These are phyloP conservation scores for Campoletis sonorensis DNA, from an alignment of 1,140 invertebrate species.

Conservation along the genomic window DNA sequence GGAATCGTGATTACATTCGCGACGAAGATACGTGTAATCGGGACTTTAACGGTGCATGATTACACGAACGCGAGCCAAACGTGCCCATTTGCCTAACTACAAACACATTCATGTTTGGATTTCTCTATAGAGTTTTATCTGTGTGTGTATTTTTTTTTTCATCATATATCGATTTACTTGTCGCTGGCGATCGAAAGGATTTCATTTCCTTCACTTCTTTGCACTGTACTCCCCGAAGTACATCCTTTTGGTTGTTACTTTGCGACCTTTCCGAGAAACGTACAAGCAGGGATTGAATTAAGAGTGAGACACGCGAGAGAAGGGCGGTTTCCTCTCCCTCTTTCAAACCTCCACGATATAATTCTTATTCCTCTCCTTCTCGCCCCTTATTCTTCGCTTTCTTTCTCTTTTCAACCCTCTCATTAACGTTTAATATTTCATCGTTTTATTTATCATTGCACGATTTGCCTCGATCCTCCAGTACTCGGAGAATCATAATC, in stretches of 20 bases:
- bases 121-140: too few species aligned
- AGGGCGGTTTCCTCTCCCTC: slow-evolving; percentile 43
- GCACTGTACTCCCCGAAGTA: not conserved
- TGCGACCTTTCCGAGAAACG: slow-evolving; percentile 40
- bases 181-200: not conserved
- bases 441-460: not conserved
- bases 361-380: not conserved
- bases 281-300: slow-evolving; percentile 43
- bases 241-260: slow-evolving; percentile 18
- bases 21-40: slow-evolving; percentile 32
- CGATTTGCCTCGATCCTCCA: not conserved
- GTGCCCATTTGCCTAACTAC: slow-evolving; percentile 13
- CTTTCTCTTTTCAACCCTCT: not conserved
- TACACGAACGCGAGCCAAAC: slow-evolving; percentile 27
- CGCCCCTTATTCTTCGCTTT: too few species aligned
- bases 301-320: slow-evolving; percentile 50
- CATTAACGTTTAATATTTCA: not conserved
- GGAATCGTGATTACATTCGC: slow-evolving; percentile 24
- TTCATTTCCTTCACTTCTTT: not conserved
- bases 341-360: not conserved
- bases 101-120: slow-evolving; percentile 7
- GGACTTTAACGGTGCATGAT: slow-evolving; percentile 35
- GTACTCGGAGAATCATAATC: not conserved
- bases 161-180: not conserved
- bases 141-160: not conserved